Evolutionary conservation across 2,113 vertebrate genomes (phyloP).

Genomic region (Chaetodon trifascialis): DNA sequence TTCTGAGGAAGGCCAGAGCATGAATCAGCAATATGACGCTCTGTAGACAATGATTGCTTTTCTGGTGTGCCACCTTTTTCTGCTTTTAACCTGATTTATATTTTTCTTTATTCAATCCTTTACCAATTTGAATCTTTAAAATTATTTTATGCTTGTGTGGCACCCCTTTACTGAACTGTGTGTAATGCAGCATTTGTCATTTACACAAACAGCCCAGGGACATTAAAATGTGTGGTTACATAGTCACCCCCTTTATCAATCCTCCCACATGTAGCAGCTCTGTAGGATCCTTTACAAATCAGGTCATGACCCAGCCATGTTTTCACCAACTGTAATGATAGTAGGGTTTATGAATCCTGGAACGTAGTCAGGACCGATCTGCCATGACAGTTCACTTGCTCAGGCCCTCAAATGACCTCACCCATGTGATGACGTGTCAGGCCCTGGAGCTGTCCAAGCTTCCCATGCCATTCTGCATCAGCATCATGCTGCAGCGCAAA

Average conservation of each 20-base stretch:
- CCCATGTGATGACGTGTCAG: conserved; percentile 74
- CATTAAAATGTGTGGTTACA: not conserved
- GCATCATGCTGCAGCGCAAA: conserved; percentile 76
- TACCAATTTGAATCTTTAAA: not conserved
- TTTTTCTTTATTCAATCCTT: no score
- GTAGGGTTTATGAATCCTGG: not conserved
- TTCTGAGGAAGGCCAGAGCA: not conserved
- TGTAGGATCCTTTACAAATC: not conserved
- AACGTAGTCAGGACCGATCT: conserved; percentile 38
- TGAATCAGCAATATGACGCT: not conserved
- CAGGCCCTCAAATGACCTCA: conserved; percentile 69
- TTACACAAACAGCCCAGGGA: not conserved
- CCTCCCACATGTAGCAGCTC: conserved; percentile 57
- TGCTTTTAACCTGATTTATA: not conserved
- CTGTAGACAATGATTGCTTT: not conserved
- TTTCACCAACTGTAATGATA: not conserved
- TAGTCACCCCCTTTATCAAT: not conserved
- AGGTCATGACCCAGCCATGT: not conserved
- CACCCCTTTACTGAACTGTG: not conserved
- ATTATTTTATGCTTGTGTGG: not conserved
- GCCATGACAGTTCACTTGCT: conserved; percentile 80
- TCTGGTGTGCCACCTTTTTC: not conserved
- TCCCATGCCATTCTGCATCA: conserved; percentile 75
- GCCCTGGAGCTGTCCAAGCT: conserved; percentile 69
- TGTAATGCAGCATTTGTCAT: not conserved